Conservation (phyloP, 2,888 invertebrate genomes). For the Teleiodes luculella region DNA sequence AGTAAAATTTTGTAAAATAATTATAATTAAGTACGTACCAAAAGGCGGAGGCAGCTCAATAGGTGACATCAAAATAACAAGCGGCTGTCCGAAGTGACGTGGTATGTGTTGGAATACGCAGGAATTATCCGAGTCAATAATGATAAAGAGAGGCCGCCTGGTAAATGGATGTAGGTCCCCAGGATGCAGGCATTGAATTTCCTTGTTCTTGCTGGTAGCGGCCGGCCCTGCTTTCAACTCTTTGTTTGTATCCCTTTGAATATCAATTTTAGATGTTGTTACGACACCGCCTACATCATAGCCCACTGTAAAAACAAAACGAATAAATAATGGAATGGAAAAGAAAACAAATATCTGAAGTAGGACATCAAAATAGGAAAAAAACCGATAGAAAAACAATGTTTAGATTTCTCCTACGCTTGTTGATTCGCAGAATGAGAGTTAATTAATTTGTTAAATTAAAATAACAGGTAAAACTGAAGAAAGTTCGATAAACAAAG, state of each 20-base stretch:
- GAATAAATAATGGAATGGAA: no score
- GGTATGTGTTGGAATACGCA: conserved; percentile 95
- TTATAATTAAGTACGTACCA: no score
- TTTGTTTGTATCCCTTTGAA: conserved; percentile 62
- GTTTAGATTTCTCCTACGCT: no score
- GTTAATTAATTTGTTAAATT: no score
- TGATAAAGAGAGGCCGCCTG: conserved; percentile 93
- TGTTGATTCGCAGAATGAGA: no score
- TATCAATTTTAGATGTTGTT: conserved; percentile 91
- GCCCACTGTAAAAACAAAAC: conserved; percentile 82
- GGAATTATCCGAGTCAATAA: conserved; percentile 97
- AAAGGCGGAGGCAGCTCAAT: conserved; percentile 91
- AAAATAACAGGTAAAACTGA: no score
- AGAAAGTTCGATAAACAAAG: no score
- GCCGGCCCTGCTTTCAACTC: conserved; percentile 29
- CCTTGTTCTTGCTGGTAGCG: conserved; percentile 62
- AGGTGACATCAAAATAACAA: conserved; percentile 95
- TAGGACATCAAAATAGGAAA: no score
- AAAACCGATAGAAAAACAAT: no score
- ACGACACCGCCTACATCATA: conserved; percentile 95
- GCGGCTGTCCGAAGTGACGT: conserved; percentile 92
- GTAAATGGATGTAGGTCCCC: conserved; percentile 96
- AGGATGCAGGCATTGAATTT: conserved; percentile 91
- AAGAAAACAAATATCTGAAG: neutral
- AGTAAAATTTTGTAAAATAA: no score